These are phyloP conservation scores for Poecile atricapillus DNA, from an alignment of 2,113 vertebrate genomes.

Conservation along the genomic window DNA sequence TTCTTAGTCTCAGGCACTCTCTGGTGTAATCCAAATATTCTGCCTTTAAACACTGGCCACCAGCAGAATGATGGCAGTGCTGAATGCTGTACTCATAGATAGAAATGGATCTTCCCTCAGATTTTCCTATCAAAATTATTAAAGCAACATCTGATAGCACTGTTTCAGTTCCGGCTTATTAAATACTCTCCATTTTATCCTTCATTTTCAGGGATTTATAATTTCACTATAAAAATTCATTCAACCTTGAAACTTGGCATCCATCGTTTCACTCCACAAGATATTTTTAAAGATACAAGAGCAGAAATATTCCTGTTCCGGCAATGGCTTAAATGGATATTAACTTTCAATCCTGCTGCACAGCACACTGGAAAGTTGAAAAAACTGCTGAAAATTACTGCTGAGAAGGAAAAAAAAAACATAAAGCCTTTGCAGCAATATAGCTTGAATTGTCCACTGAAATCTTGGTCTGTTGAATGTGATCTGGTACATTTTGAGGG, in stretches of 20 bases:
- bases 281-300: slow-evolving; percentile 63
- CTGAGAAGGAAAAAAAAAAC: background rate
- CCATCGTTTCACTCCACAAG: slow-evolving; percentile 12
- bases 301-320: slow-evolving; percentile 18
- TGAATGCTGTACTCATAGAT: background rate
- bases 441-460: background rate
- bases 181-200: slow-evolving; percentile 9
- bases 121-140: background rate
- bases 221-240: slow-evolving; percentile 64
- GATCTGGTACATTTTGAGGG: background rate
- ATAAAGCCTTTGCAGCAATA: background rate
- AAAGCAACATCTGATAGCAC: slow-evolving; percentile 13
- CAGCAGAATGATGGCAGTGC: background rate
- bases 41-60: background rate
- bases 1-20: background rate
- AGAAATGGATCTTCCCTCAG: too few species aligned
- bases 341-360: background rate
- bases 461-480: background rate
- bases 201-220: slow-evolving; percentile 49
- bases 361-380: background rate
- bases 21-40: background rate
- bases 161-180: slow-evolving; percentile 43
- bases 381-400: background rate
- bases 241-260: slow-evolving; percentile 54
- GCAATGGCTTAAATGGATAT: background rate